Conservation (phyloP, 2,113 vertebrate genomes). For the Calidris pygmaea region DNA sequence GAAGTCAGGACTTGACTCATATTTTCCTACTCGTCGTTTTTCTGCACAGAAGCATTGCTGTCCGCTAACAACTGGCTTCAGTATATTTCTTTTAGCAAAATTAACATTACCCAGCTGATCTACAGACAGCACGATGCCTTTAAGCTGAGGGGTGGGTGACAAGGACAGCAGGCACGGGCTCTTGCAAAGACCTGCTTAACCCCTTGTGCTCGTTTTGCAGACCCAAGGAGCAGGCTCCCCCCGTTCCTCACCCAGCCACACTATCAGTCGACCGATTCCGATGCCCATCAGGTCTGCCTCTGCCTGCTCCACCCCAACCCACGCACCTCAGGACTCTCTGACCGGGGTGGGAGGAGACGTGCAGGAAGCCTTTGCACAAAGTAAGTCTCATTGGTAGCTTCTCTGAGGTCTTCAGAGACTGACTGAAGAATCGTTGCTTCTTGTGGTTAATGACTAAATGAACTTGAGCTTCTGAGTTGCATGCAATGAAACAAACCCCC, state of each 20-base stretch:
- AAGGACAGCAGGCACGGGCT: not conserved
- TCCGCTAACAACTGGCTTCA: not conserved
- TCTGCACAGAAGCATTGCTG: not conserved
- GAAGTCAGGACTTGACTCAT: slow-evolving; percentile 10
- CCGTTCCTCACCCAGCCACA: slow-evolving; percentile 95
- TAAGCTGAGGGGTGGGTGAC: not conserved
- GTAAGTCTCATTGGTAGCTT: slow-evolving; percentile 73
- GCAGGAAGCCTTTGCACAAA: slow-evolving; percentile 95
- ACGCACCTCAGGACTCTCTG: slow-evolving; percentile 95
- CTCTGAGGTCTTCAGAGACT: not conserved
- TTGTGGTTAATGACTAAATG: not conserved
- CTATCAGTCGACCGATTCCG: slow-evolving; percentile 90
- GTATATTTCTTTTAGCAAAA: not conserved
- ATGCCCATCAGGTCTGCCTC: slow-evolving; percentile 92
- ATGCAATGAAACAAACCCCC: not conserved
- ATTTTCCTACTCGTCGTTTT: slow-evolving; percentile 10
- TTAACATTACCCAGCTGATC: not conserved
- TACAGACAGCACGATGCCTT: not conserved
- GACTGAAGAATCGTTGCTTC: not conserved
- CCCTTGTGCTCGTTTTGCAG: slow-evolving; percentile 75
- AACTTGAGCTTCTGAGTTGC: not conserved
- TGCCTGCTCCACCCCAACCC: slow-evolving; percentile 89
- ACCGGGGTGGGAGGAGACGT: slow-evolving; percentile 96
- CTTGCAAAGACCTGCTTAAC: slow-evolving; percentile 7
- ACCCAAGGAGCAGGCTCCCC: slow-evolving; percentile 94